phyloP scores from a whole-genome alignment of 1,140 invertebrate species.

The Proctacanthus coquilletti region DNA sequence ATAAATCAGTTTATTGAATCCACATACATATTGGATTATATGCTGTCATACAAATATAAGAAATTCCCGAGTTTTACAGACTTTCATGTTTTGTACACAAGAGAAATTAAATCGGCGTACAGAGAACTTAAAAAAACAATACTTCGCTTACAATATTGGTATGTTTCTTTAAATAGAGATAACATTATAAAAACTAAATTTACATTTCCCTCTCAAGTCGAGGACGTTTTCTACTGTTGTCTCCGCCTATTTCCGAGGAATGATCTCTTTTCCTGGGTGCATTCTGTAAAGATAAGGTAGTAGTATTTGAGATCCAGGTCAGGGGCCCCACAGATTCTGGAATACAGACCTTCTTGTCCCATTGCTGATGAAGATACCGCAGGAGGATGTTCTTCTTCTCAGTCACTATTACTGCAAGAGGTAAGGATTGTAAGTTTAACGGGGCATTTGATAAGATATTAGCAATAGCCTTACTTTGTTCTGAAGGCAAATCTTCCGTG shows the following conservation, averaged over 20 bases:
- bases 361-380: conserved; percentile 84
- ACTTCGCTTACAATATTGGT: no score
- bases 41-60: no score
- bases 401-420: conserved; percentile 74
- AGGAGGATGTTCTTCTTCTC: conserved; percentile 88
- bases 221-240: conserved; percentile 26
- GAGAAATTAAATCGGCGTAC: no score
- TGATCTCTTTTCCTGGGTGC: conserved; percentile 37
- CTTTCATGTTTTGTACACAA: no score
- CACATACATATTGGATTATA: no score
- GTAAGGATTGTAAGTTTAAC: conserved; percentile 9
- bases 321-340: conserved; percentile 9
- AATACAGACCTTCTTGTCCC: conserved; percentile 90
- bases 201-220: no score
- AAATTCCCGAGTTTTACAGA: no score
- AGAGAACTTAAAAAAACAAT: no score
- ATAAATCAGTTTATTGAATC: no score
- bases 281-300: conserved; percentile 24
- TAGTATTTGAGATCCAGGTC: neutral
- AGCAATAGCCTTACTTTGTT: conserved; percentile 53
- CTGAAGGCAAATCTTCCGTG: conserved; percentile 75
- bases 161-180: no score
- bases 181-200: no score
- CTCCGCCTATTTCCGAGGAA: conserved; percentile 10
- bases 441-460: conserved; percentile 4